Base-by-base conservation (phyloP, 1,140 invertebrate genomes). In the Theocolax elegans region DNA sequence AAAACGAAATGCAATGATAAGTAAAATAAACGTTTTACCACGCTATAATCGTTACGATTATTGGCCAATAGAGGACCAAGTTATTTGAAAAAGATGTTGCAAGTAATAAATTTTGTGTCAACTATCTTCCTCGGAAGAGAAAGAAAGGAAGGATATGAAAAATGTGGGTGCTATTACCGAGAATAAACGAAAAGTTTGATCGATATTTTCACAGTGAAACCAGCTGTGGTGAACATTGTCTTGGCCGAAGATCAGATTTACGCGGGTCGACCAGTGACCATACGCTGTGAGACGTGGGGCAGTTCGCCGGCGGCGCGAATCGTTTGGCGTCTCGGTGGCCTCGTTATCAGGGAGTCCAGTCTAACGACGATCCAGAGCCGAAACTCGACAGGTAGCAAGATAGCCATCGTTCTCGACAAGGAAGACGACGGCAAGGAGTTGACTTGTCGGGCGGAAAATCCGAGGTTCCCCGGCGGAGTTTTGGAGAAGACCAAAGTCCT, bases 371-470 rank as follows among this genome's bases (percentile, higher is more conserved):
- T 77, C 15, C 83, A 88, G 80, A 87, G 88, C 71, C 90, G 88
- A 63, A 93, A 93, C 79, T 87, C 90, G 44, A 94, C 93, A 12
- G 89, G 88, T 49, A 94, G 92, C 81, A 91, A 91, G 66, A 83
- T 94, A 62, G 90, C 89, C n/a, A 87, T 95, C 74, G 89, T 89
- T 21, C 90, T 93, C 25, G 87, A 87, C 25, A 90, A 91, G 71
- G 89, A 92, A 40, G 93, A 97, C 83, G 93, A 95, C 77, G 93
- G 92, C 23, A 93, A 93, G 73, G 89, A 91, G 73, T 88, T 97
- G 56, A 91, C 92, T 48, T 97, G 95, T 79, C 88, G 93, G 71
- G 94, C 95, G n/a, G 92, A 95, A 81, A 96, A 97, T 88, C 93
- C 94, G 2, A 91, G 92, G 85, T 93, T 95, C 79, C 93, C 93